Percentiles rank a stretch among this genome's conserved stretches.
phyloP scores from a whole-genome alignment of 2,888 invertebrate species.

The Colostygia pectinataria region DNA sequence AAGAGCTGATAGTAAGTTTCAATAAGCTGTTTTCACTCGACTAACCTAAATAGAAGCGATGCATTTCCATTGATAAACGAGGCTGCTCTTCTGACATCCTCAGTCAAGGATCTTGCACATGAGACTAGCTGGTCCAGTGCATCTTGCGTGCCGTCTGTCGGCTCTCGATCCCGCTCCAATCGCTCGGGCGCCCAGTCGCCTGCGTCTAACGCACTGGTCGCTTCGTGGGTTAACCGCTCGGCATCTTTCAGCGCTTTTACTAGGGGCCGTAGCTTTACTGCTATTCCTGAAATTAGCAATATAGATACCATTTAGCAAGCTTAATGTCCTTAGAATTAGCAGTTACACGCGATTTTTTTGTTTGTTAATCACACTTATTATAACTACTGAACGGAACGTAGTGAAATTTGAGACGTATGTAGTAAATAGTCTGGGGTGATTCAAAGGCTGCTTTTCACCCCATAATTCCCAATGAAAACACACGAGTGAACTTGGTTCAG shows the following conservation, averaged over 20 bases:
- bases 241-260: slow-evolving; percentile 91
- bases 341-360: no score
- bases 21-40: not conserved
- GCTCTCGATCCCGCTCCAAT: slow-evolving; percentile 78
- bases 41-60: slow-evolving; percentile 88
- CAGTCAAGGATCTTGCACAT: slow-evolving; percentile 92
- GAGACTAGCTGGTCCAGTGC: slow-evolving; percentile 94
- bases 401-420: no score
- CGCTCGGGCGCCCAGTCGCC: slow-evolving; percentile 90
- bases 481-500: no score
- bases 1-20: no score
- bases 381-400: no score
- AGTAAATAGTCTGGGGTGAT: no score
- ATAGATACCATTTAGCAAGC: no score
- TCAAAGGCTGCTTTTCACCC: no score
- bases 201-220: slow-evolving; percentile 88
- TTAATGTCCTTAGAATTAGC: no score
- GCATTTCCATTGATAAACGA: slow-evolving; percentile 95
- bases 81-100: slow-evolving; percentile 94
- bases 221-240: slow-evolving; percentile 90
- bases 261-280: slow-evolving; percentile 88
- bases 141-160: slow-evolving; percentile 86
- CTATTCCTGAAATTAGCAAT: slow-evolving; percentile 74
- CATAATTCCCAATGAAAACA: no score
- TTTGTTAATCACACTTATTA: no score